Base-by-base conservation (phyloP, 2,888 invertebrate genomes). In the Lordiphosa andalusiaca region DNA sequence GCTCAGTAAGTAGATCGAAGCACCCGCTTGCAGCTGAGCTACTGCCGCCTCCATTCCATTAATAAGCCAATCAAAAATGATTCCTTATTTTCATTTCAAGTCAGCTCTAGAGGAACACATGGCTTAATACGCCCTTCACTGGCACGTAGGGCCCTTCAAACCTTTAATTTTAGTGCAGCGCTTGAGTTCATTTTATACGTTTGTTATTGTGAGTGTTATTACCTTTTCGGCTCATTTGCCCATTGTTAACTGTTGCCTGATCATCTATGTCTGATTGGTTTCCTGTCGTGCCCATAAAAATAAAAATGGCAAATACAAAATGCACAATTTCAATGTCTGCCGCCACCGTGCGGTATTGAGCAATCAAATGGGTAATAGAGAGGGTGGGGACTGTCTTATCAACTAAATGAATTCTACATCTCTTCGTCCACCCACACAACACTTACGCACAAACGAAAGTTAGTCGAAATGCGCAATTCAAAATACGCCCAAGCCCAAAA, bases 181-280 rank as follows among this genome's bases (percentile, higher is more conserved):
- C 60, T 63, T 71, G 62, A 69, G 52, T 66, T 53, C 50, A 59
- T 61, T 71, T 53, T 44, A 53, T 54, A 50, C 47, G 50, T 47
- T 44, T 53, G 58, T 73, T 73, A 61, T 23, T 42, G 30, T 9
- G 30, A 30, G 30, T 52, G 42, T 63, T 54, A 62, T 64, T 70
- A 40, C 51, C 19, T 38, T 47, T 59, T 44, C 49, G 61, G 48
- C 47, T 48, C 61, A 56, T 63, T 67, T 65, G 16, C 53, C 58
- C 70, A 63, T 69, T 71, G 72, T 67, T 56, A 36, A 47, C 48
- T 40, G 48, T 37, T 30, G 63, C 60, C 58, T 55, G 73, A 73
- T 73, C 73, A 74, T 81, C 73, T 65, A 74, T 85, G 86, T 86
- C 85, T 86, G 86, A 73, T 85, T 77, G 73, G 77, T 70, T 86